phyloP scores from a whole-genome alignment of 1,140 invertebrate genomes.

The Heliconius congener region DNA sequence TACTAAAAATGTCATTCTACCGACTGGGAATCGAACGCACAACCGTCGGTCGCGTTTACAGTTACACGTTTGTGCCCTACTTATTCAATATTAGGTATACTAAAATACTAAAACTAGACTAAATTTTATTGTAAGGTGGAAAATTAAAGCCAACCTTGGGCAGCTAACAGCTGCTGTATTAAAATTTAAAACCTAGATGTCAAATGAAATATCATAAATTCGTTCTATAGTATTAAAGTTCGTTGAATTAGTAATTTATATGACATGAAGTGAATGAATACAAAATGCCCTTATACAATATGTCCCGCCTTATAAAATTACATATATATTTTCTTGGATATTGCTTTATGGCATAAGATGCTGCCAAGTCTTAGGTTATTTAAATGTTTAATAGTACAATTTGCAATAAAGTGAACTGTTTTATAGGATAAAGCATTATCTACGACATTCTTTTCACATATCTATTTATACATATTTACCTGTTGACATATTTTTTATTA shows the following conservation, averaged over 20 bases:
- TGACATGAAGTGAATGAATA: background rate
- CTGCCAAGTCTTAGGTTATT: background rate
- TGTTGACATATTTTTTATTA: background rate
- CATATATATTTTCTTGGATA: background rate
- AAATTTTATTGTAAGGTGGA: background rate
- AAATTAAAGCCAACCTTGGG: background rate
- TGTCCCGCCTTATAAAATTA: background rate
- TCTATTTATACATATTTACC: background rate
- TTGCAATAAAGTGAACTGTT: background rate
- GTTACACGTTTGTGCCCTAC: too few species aligned
- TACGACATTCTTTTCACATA: too few species aligned
- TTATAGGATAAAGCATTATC: background rate
- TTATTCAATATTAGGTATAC: background rate
- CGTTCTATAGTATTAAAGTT: background rate
- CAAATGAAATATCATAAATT: background rate
- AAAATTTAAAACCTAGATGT: background rate
- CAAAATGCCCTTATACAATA: background rate
- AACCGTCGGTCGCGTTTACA: too few species aligned
- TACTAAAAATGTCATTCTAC: too few species aligned
- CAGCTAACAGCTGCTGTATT: background rate
- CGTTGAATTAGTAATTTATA: background rate
- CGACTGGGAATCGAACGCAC: too few species aligned
- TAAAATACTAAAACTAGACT: background rate
- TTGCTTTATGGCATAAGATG: background rate
- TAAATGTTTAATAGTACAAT: background rate